phyloP scores from a whole-genome alignment of 2,113 vertebrate species.

The Leptodactylus fuscus region DNA sequence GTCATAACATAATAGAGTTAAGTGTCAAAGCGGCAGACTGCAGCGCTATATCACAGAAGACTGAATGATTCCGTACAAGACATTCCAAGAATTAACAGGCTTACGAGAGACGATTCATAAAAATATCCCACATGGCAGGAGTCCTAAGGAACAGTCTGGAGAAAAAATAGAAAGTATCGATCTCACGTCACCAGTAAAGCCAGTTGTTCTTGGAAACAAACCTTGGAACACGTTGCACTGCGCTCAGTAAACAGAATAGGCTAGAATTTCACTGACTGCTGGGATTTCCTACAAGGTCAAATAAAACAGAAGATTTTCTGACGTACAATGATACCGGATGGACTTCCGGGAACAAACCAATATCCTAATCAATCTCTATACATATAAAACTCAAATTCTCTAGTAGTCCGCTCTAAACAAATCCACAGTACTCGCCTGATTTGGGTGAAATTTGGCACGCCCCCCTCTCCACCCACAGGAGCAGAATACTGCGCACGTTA shows the following conservation, averaged over 20 bases:
- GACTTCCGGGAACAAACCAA: not conserved
- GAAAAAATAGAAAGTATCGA: constrained; percentile 25
- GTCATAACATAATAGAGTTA: not conserved
- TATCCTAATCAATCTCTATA: no score
- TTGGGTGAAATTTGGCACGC: no score
- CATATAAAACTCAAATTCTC: no score
- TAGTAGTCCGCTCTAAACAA: no score
- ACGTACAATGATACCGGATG: not conserved
- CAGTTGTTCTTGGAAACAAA: not conserved
- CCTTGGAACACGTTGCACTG: not conserved
- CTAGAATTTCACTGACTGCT: constrained; percentile 4
- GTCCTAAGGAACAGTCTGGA: not conserved
- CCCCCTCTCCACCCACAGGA: no score
- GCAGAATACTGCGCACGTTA: no score
- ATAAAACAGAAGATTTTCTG: not conserved
- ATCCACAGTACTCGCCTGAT: no score
- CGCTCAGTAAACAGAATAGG: not conserved
- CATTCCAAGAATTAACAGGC: not conserved
- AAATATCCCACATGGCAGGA: not conserved
- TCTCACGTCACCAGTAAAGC: not conserved
- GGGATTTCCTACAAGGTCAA: constrained; percentile 23
- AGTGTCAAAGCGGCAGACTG: constrained; percentile 14
- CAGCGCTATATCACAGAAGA: not conserved
- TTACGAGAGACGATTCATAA: constrained; percentile 12
- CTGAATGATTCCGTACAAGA: not conserved